Base-by-base conservation (phyloP, 2,797 vertebrate genomes). In the Chlorospingus semifuscus region DNA sequence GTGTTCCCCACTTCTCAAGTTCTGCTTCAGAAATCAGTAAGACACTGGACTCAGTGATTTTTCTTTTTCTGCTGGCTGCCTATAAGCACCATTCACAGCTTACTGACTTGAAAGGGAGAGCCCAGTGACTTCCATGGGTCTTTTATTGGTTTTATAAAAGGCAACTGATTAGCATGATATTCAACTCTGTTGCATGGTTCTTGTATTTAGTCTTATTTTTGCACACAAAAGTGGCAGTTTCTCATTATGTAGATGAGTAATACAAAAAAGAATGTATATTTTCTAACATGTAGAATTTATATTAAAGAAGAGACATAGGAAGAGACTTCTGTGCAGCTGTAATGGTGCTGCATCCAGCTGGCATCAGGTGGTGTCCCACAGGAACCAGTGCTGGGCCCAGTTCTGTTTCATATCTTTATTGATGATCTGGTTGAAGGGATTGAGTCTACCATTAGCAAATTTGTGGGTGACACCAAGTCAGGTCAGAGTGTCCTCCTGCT, bases 401-500 rank as follows among this genome's bases (percentile, higher is more conserved):
- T 2, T 46, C 19, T 68, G 10, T 60, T 46, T 53, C 34, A 34
- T 9, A 60, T 10, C 7, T 34, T n/a, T 34, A 17, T 1, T 52
- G 29, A 52, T 17, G 23, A 68, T 46, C 11, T 53, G 10, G 10
- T 16, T 68, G 63, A 52, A 9, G 11, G 34, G 29, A 17, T 61
- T 39, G 8, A 61, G 29, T 39, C 9, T 47, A 30, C 30, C 30
- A 26, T 5, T 3, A 34, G 30, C 24, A 77, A 21, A 41, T 61
- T 12, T 14, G 6, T 61, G 30, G 34, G 13, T 77, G 20, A 34
- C 30, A 53, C 24, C 34, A 77, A 59, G 11, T 44, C 8, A 34
- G 34, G 55, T 46, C n/a, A 20, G 53, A n/a, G 29, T 30, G 7
- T 46, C 0, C 0, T 37, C 9, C 13, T 61, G 34, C 34, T 77